Evolutionary conservation across 2,113 vertebrate species (phyloP).

Genomic region (Nerophis ophidion): DNA sequence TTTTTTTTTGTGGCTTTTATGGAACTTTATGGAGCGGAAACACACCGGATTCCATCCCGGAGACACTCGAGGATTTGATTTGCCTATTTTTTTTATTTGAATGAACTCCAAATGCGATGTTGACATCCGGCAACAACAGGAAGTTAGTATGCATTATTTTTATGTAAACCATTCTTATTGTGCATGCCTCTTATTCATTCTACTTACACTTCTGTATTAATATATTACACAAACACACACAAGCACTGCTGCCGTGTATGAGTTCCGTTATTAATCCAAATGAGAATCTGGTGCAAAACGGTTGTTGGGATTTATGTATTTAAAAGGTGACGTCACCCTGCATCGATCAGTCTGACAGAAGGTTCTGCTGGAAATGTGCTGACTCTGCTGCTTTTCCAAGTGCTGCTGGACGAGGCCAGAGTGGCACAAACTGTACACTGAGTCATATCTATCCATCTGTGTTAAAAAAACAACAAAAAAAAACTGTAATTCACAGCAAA

Average conservation of each 20-base stretch:
- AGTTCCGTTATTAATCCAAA: neutral
- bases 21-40: slow-evolving; percentile 4
- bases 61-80: slow-evolving; percentile 10
- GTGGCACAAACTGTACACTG: neutral
- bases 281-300: slow-evolving; percentile 32
- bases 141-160: slow-evolving; percentile 15
- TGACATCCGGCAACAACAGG: slow-evolving; percentile 27
- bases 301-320: slow-evolving; percentile 54
- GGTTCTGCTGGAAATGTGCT: slow-evolving; percentile 70
- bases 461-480: no score
- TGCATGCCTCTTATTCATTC: neutral
- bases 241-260: neutral
- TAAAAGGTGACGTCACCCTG: slow-evolving; percentile 82
- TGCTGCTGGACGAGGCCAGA: slow-evolving; percentile 29
- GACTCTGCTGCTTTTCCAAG: slow-evolving; percentile 60
- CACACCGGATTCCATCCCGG: slow-evolving; percentile 25
- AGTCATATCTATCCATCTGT: neutral
- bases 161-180: neutral
- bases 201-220: neutral
- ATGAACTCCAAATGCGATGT: slow-evolving; percentile 10
- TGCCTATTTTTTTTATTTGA: slow-evolving; percentile 13
- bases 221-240: neutral
- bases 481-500: no score
- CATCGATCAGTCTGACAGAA: slow-evolving; percentile 66
- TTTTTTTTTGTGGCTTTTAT: neutral